A percentile compares a stretch with the other conserved stretches of the same genome.
Conservation (phyloP, 2,888 invertebrate genomes). For the Synanthedon formicaeformis region DNA sequence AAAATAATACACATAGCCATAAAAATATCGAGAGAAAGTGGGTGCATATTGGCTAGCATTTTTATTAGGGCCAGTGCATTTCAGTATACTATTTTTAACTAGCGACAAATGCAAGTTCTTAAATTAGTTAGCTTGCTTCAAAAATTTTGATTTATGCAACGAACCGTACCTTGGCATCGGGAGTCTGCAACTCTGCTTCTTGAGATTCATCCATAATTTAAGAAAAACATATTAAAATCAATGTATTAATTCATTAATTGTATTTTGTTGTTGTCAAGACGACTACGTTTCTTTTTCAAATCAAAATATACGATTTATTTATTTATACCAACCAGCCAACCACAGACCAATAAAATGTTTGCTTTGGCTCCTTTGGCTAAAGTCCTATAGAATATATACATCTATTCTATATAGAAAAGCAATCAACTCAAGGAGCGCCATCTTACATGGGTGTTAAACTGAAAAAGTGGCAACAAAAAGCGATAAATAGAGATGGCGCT, state of each 20-base stretch:
- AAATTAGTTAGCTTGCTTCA: conserved; percentile 20
- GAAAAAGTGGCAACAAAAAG: no score
- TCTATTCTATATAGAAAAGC: no score
- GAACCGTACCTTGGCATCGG: conserved; percentile 46
- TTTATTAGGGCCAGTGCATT: conserved; percentile 23
- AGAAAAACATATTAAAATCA: conserved; percentile 54
- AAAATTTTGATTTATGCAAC: conserved; percentile 5
- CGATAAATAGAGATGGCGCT: no score
- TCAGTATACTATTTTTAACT: conserved; percentile 43
- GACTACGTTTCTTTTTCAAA: conserved; percentile 50
- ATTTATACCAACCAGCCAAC: no score
- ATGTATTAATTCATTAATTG: conserved; percentile 38
- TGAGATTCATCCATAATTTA: conserved; percentile 63
- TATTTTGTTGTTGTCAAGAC: conserved; percentile 57
- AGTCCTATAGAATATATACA: no score
- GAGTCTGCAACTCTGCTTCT: conserved; percentile 29
- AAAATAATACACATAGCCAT: background rate
- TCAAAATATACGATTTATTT: conserved; percentile 20
- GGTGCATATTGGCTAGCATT: no score
- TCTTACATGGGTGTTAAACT: no score
- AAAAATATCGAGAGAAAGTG: no score
- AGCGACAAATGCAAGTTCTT: conserved; percentile 38
- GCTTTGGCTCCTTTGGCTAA: no score
- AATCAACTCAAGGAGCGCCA: no score
- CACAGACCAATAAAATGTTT: no score